A percentile compares a stretch with the other conserved stretches of the same genome.
Conservation (phyloP, 2,888 invertebrate genomes). For the Drosophila prostipennis region DNA sequence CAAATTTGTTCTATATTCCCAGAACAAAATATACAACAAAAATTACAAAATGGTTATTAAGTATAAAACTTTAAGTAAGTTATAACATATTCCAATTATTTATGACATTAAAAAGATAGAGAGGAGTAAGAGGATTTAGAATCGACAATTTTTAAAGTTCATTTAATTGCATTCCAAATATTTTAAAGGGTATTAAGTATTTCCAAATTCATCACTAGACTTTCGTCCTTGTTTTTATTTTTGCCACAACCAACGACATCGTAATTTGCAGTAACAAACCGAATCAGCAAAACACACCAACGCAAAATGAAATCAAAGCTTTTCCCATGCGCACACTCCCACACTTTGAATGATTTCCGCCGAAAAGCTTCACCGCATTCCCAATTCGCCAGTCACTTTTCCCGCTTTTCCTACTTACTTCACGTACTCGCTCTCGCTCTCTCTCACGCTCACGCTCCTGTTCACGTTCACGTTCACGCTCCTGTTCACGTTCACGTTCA, state of each 20-base stretch:
- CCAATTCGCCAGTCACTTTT: constrained; percentile 3
- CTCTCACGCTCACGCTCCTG: not conserved
- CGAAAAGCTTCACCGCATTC: constrained; percentile 9
- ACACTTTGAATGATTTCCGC: constrained; percentile 3
- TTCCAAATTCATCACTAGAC: not conserved
- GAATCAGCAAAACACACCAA: constrained; percentile 5
- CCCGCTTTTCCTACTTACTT: constrained; percentile 10
- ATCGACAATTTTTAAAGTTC: too few species aligned
- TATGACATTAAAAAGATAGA: too few species aligned
- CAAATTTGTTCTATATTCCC: too few species aligned
- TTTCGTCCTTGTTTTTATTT: not conserved
- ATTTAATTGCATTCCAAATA: too few species aligned
- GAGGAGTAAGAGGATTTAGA: too few species aligned
- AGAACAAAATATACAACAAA: too few species aligned
- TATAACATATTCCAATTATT: too few species aligned
- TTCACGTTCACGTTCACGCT: not conserved
- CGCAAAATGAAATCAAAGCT: constrained; percentile 29
- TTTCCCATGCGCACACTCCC: constrained; percentile 34
- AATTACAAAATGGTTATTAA: too few species aligned
- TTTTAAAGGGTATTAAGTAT: not conserved
- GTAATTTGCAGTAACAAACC: constrained; percentile 23
- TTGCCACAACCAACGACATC: constrained; percentile 8
- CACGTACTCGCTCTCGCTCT: not conserved
- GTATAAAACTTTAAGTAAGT: too few species aligned
- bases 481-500: constrained; percentile 10